phyloP scores from a whole-genome alignment of 53 echinoderm and acorn worm species.

The Antedon mediterranea region DNA sequence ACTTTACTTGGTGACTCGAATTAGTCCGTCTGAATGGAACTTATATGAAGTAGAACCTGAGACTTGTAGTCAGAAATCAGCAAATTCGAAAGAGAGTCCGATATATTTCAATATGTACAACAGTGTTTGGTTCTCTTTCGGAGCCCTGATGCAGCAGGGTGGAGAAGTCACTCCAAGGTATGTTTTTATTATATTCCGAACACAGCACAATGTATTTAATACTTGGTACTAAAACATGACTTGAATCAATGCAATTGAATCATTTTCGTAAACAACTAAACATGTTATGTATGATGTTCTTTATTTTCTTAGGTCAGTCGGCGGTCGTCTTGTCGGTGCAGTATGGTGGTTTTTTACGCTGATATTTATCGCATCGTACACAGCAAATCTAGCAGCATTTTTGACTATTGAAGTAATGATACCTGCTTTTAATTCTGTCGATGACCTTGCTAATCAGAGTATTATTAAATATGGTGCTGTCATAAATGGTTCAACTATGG shows the following conservation, averaged over 20 bases:
- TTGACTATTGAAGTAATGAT: conserved; percentile 71
- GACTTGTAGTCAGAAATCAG: not conserved
- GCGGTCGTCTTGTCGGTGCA: conserved; percentile 68
- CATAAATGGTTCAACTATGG: conserved; percentile 47
- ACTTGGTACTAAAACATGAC: too few relatives aligned
- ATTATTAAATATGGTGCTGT: conserved; percentile 53
- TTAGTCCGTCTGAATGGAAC: conserved; percentile 74
- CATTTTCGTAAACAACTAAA: too few relatives aligned
- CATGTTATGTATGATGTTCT: too few relatives aligned
- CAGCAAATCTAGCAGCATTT: conserved; percentile 91
- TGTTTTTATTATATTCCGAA: too few relatives aligned
- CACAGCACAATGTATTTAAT: too few relatives aligned
- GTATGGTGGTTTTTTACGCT: conserved; percentile 98
- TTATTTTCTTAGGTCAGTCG: conserved; percentile 36
- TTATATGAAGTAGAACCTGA: not conserved
- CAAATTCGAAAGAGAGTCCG: conserved; percentile 35
- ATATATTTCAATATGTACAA: conserved; percentile 86
- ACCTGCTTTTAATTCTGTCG: conserved; percentile 61
- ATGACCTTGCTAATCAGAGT: conserved; percentile 68
- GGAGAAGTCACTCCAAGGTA: conserved; percentile 76
- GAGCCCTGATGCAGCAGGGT: conserved; percentile 96
- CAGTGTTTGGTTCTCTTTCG: conserved; percentile 84
- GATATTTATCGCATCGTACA: conserved; percentile 93
- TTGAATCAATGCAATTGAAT: too few relatives aligned
- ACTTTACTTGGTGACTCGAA: conserved; percentile 81